Base-by-base conservation (phyloP, 2,797 vertebrate genomes). In the Periophthalmus magnuspinnatus region DNA sequence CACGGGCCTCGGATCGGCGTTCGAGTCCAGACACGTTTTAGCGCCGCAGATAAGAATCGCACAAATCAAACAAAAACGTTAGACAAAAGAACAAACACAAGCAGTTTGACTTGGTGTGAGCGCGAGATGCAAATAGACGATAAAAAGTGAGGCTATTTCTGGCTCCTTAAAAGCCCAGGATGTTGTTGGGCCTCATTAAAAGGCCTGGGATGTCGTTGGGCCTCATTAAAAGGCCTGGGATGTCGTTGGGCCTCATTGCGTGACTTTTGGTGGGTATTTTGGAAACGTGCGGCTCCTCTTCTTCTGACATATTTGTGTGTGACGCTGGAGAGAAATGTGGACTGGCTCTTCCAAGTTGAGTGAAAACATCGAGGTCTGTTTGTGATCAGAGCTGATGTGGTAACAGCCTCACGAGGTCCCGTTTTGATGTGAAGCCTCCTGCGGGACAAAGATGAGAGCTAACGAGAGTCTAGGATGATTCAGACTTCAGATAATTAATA, bases 301-400 rank as follows among this genome's bases (percentile, higher is more conserved):
- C 84, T 75, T 84, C 86, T 83, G 83, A 86, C 81, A 88, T 80
- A 84, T 86, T 80, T 88, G 79, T 88, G 78, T 81, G 78, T 81
- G 80, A 88, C 69, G 76, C 78, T 71, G 13, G 71, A 80, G 69
- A 83, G 28, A 84, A 84, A 84, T 84, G 81, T 77, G 55, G 63
- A 78, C 58, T 61, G 45, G 71, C 74, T 85, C 69, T 81, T 57
- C 82, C 76, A 70, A 69, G 76, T 72, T 77, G 77, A 83, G 85
- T 81, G 83, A 88, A 87, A 90, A 86, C 85, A 88, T 90, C 84
- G 86, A 81, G 75, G 85, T 71, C 90, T 90, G 87, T 79, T 86
- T 78, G 74, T 73, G 83, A 88, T 92, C 87, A 83, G 0, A 11
- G 82, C 56, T 72, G 70, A 82, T 83, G 81, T 83, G 76, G 83